Conservation (phyloP, 2,888 invertebrate species). For the Chaitophorus viminalis region DNA sequence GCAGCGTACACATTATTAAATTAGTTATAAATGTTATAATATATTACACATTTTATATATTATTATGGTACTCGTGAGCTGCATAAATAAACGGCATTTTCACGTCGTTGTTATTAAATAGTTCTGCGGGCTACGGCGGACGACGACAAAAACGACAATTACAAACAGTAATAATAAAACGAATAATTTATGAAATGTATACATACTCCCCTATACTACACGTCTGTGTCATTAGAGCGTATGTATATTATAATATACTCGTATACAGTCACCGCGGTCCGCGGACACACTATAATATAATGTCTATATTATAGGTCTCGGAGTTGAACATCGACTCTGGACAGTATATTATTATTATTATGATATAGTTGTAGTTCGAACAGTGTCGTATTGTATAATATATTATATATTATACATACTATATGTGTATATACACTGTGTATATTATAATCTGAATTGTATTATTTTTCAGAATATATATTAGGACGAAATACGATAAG, state of each 20-base stretch:
- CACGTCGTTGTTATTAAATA: neutral
- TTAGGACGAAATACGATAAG: neutral
- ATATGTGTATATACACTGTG: no score
- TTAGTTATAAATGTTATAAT: no score
- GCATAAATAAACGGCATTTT: neutral
- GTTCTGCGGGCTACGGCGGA: neutral
- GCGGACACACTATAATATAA: no score
- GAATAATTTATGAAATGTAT: neutral
- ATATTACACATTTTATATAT: no score
- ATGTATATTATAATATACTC: no score
- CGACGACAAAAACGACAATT: neutral
- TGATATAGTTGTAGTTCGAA: neutral
- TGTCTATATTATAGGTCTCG: no score
- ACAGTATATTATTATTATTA: neutral
- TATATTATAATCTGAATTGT: no score
- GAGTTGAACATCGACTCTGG: no score
- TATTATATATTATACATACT: no score
- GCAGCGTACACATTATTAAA: neutral
- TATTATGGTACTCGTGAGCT: neutral
- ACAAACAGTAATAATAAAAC: neutral
- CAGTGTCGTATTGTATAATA: neutral
- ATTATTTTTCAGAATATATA: constrained; percentile 2
- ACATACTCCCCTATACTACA: neutral
- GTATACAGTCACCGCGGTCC: no score
- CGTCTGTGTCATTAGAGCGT: no score